phyloP scores from a whole-genome alignment of 2,113 vertebrate genomes.

The Solenodon paradoxus region DNA sequence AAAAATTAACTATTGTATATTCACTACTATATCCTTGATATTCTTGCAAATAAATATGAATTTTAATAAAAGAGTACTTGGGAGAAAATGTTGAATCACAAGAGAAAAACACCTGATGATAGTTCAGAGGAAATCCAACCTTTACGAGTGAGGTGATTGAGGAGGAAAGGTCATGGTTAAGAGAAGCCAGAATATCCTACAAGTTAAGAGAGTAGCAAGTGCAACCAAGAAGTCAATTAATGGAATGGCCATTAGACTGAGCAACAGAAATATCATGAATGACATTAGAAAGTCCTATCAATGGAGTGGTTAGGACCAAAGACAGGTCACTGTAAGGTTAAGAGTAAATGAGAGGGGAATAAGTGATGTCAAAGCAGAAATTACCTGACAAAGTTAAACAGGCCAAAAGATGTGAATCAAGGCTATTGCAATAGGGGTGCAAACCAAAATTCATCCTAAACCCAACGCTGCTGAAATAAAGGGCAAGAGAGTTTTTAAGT shows the following conservation, averaged over 20 bases:
- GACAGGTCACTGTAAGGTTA: neutral
- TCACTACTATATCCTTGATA: no score
- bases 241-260: neutral
- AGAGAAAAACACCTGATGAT: neutral
- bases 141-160: neutral
- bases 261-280: neutral
- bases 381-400: neutral
- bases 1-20: no score
- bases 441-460: neutral
- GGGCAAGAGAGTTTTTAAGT: neutral
- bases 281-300: neutral
- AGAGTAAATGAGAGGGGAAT: neutral
- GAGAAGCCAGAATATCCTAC: neutral
- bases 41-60: no score
- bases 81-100: neutral
- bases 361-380: neutral
- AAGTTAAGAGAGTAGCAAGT: neutral
- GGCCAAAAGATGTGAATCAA: neutral
- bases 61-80: no score
- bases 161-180: neutral
- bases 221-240: neutral
- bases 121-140: neutral
- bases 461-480: neutral
- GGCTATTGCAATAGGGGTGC: neutral
- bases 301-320: neutral